These are phyloP conservation scores for Nephrotoma appendiculata DNA, from an alignment of 2,888 invertebrate species.

Conservation along the genomic window DNA sequence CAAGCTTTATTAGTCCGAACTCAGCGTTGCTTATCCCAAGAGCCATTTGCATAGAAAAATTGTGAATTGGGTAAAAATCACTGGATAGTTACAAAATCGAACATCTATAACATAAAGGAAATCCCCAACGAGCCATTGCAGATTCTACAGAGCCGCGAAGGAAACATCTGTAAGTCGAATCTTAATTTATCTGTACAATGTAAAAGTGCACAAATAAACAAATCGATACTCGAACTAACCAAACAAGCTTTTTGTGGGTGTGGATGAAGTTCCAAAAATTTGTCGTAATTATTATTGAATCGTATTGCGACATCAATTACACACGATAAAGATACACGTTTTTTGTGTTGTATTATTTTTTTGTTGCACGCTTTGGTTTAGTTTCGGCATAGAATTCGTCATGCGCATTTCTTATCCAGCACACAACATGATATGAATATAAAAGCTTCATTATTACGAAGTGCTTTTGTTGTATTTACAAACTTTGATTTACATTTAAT, in stretches of 20 bases:
- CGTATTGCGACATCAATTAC: not conserved
- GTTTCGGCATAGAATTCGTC: not conserved
- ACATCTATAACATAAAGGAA: too few relatives aligned
- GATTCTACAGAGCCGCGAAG: too few relatives aligned
- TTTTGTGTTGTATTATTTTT: not conserved
- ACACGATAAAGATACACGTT: not conserved
- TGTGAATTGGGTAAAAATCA: too few relatives aligned
- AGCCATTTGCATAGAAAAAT: too few relatives aligned
- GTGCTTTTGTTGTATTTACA: not conserved
- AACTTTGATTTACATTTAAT: not conserved
- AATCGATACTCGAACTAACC: too few relatives aligned
- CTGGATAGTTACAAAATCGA: too few relatives aligned
- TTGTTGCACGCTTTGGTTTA: not conserved
- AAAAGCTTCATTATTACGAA: not conserved
- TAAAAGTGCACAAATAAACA: too few relatives aligned
- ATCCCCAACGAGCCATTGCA: too few relatives aligned
- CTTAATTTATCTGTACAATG: too few relatives aligned
- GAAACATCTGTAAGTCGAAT: too few relatives aligned
- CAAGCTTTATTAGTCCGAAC: too few relatives aligned
- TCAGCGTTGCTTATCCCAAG: too few relatives aligned
- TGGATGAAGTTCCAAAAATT: not conserved
- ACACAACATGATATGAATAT: not conserved
- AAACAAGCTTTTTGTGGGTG: not conserved
- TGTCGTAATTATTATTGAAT: not conserved
- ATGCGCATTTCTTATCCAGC: not conserved